These are phyloP conservation scores for Henricia sp. DNA, from an alignment of 53 echinoderm and acorn worm genomes.

Conservation along the genomic window DNA sequence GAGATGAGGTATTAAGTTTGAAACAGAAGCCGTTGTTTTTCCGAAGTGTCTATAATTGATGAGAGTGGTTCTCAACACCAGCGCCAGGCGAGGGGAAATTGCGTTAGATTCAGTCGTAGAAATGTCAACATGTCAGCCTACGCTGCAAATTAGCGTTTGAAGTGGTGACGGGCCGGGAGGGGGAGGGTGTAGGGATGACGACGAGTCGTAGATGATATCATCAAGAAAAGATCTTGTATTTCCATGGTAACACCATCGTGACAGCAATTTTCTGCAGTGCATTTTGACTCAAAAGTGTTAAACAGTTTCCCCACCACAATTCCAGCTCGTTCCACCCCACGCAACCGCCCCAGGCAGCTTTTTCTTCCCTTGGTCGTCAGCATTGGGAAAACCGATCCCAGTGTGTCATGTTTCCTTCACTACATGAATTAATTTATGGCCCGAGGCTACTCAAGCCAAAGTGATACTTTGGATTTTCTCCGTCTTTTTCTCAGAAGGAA, in stretches of 20 bases:
- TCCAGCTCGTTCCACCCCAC: neutral
- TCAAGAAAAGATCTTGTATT: neutral
- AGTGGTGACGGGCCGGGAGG: constrained; percentile 47
- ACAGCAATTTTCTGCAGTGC: constrained; percentile 32
- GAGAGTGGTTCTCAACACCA: constrained; percentile 43
- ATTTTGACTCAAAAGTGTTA: neutral
- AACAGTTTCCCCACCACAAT: too few species aligned
- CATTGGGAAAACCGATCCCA: constrained; percentile 14
- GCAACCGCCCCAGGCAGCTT: neutral
- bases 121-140: constrained; percentile 60
- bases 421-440: constrained; percentile 37
- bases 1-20: constrained; percentile 55
- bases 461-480: constrained; percentile 11
- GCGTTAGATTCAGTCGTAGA: constrained; percentile 53
- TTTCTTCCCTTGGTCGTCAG: neutral
- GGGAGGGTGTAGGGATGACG: neutral
- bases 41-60: constrained; percentile 45
- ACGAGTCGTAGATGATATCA: constrained; percentile 14
- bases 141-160: constrained; percentile 57
- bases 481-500: constrained; percentile 8
- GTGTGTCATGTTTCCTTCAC: constrained; percentile 16
- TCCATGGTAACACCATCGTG: constrained; percentile 31
- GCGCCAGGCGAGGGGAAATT: constrained; percentile 56
- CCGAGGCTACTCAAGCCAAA: neutral
- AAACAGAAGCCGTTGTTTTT: constrained; percentile 61